A percentile compares a stretch with the other conserved stretches of the same genome.
phyloP scores from a whole-genome alignment of 2,113 vertebrate genomes.

The Neogobius melanostomus region DNA sequence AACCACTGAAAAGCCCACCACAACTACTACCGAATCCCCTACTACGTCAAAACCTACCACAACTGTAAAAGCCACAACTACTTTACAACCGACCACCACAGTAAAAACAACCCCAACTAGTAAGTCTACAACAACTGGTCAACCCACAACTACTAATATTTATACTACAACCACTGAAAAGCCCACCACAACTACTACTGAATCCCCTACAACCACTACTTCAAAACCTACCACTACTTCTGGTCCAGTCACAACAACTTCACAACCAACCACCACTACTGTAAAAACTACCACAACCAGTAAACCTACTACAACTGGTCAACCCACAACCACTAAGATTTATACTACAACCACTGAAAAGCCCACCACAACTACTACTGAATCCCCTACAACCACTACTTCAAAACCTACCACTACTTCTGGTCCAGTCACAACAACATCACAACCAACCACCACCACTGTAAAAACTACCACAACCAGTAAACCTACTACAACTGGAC shows the following conservation, averaged over 20 bases:
- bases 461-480: not conserved
- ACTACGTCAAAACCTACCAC: not conserved
- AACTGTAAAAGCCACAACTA: not conserved
- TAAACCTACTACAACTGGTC: too few species aligned
- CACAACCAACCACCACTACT: too few species aligned
- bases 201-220: not conserved
- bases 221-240: not conserved
- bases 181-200: not conserved
- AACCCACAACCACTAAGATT: too few species aligned
- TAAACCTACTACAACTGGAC: not conserved
- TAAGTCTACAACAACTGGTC: conserved; percentile 2
- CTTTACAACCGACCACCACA: not conserved
- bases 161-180: not conserved
- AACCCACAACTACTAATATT: not conserved
- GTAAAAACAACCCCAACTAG: not conserved
- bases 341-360: too few species aligned
- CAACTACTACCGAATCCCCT: not conserved
- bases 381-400: too few species aligned
- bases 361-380: too few species aligned
- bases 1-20: not conserved
- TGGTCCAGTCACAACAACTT: too few species aligned
- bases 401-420: not conserved
- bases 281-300: not conserved
- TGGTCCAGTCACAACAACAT: not conserved
- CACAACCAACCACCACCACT: too few species aligned